phyloP scores from a whole-genome alignment of 2,888 invertebrate species.

The Caenorhabditis afra region DNA sequence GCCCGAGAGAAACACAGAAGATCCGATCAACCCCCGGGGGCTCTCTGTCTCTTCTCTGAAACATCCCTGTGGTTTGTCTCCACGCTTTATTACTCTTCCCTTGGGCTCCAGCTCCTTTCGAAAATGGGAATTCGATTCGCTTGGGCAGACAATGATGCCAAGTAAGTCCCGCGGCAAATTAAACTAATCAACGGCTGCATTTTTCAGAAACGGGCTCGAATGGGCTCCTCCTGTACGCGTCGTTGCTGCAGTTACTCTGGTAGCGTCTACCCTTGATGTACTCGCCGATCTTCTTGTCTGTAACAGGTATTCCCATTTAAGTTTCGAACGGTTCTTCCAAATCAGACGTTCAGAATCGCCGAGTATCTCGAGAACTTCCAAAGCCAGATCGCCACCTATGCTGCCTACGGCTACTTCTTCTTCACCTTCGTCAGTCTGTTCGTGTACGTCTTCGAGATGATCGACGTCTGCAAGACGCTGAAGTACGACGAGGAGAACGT shows the following conservation, averaged over 20 bases:
- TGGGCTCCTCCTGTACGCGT: constrained; percentile 80
- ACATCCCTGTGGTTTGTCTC: constrained; percentile 15
- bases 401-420: constrained; percentile 79
- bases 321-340: not conserved
- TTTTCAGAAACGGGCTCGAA: constrained; percentile 78
- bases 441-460: constrained; percentile 79
- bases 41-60: constrained; percentile 23
- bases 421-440: constrained; percentile 78
- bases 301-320: constrained; percentile 58
- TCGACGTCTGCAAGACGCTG: constrained; percentile 79
- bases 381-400: constrained; percentile 66
- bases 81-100: not conserved
- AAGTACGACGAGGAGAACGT: constrained; percentile 80
- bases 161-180: no score
- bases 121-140: constrained; percentile 65
- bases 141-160: constrained; percentile 64
- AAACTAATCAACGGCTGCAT: no score
- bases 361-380: constrained; percentile 78
- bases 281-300: constrained; percentile 80
- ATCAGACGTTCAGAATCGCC: constrained; percentile 64
- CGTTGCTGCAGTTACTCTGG: constrained; percentile 78
- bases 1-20: constrained; percentile 47
- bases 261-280: constrained; percentile 79
- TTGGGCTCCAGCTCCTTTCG: no score
- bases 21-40: constrained; percentile 13